Conservation (phyloP, 2,113 vertebrate genomes). For the Bos indicus region DNA sequence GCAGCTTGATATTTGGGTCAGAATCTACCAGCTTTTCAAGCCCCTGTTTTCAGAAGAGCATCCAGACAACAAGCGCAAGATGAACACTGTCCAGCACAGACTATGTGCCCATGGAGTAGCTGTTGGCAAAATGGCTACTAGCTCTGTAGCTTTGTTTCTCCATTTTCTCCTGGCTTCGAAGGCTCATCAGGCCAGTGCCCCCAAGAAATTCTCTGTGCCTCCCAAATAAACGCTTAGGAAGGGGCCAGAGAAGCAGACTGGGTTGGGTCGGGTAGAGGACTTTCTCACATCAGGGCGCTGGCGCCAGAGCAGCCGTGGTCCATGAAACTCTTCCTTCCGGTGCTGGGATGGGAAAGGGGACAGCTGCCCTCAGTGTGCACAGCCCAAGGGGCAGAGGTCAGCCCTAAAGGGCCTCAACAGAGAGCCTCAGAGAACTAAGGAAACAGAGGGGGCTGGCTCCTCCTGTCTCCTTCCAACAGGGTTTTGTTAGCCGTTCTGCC, state of each 20-base stretch:
- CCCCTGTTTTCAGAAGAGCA: background rate
- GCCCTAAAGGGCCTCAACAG: background rate
- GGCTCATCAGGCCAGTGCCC: background rate
- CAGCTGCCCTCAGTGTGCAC: no score
- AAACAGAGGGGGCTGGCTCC: background rate
- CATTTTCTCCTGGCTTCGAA: background rate
- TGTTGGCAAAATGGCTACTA: background rate
- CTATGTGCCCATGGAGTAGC: background rate
- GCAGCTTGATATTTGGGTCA: background rate
- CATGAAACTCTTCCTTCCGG: background rate
- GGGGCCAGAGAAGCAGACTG: background rate
- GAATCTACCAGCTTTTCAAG: background rate
- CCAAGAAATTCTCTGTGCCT: background rate
- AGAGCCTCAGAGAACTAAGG: background rate
- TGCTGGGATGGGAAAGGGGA: background rate
- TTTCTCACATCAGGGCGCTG: background rate
- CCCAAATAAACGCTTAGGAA: background rate
- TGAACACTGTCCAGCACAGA: background rate
- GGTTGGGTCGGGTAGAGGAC: background rate
- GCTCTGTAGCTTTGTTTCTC: background rate
- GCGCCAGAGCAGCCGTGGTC: rapidly evolving
- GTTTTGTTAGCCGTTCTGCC: background rate
- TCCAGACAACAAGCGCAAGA: background rate
- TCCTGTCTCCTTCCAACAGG: background rate
- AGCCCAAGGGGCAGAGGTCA: background rate